Evolutionary conservation across 2,888 invertebrate species (phyloP), one percentile per base, ranked within the genome.

Genomic region (Conchocele bisecta): DNA sequence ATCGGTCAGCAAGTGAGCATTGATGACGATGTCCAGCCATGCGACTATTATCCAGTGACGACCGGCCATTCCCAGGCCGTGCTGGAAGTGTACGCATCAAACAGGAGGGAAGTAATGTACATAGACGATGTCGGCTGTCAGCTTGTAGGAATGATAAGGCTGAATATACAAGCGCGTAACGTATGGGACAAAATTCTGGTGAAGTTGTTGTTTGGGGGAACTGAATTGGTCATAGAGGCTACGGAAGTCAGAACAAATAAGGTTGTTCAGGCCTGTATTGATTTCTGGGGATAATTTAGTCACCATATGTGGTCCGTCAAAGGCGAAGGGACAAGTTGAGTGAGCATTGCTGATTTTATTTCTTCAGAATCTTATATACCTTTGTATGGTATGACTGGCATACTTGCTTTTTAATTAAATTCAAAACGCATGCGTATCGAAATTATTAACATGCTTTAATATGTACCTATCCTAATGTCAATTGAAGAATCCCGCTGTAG

Each of bases 181-280:
- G 64, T 61, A 22, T 57, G 33, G 37, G 51, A 58, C 4, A 57
- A 65, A 46, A n/a, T 69, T 6, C 15, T 67, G 28, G 63, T 75
- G 9, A 69, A 66, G 24, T 39, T 75, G 15, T 54, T 73, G 22
- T 73, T 73, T 41, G 72, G 72, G 22, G 72, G 72, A 1, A 73
- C 72, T 11, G 74, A 75, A 48, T 41, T 75, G 15, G 58, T 29
- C 17, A 46, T 75, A 17, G 48, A 69, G 31, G 58, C 65, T n/a
- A 17, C 20, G 20, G 72, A 72, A 24, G 63, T 44, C 20, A 58
- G 28, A 17, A 61, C 50, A 46, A 39, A 44, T 6, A 61, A 28
- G 33, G 29, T 46, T 11, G 61, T 61, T 15, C 41, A 26, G 9
- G 60, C 51, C 0, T 15, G 33, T 5, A 58, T 72, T 4, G 71